phyloP scores from a whole-genome alignment of 1,140 invertebrate genomes.

The Pseudomyrmex gracilis region DNA sequence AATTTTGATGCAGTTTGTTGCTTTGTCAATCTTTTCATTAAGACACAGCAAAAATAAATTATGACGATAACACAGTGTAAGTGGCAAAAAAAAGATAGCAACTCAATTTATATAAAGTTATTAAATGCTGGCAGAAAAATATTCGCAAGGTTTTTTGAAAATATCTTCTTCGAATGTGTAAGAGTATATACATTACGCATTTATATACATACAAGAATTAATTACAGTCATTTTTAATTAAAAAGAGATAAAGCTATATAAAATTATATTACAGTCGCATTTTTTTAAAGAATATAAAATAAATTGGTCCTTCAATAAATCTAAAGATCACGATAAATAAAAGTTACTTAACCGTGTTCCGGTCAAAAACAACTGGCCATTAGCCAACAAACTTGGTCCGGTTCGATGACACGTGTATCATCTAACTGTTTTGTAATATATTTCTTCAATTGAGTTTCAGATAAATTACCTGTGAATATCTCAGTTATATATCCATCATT shows the following conservation, averaged over 20 bases:
- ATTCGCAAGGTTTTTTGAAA: slow-evolving; percentile 53
- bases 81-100: neutral
- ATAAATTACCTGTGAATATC: neutral
- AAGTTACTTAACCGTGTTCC: slow-evolving; percentile 5
- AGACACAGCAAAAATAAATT: neutral
- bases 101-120: slow-evolving; percentile 36
- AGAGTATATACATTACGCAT: slow-evolving; percentile 52
- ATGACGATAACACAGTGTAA: neutral
- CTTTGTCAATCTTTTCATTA: neutral
- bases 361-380: neutral
- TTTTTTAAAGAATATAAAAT: slow-evolving; percentile 43
- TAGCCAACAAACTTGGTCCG: slow-evolving; percentile 23
- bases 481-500: neutral
- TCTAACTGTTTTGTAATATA: slow-evolving; percentile 17
- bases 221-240: slow-evolving; percentile 30
- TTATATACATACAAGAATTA: slow-evolving; percentile 20
- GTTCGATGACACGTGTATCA: neutral
- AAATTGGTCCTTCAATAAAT: slow-evolving; percentile 39
- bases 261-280: slow-evolving; percentile 49
- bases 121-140: neutral
- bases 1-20: neutral
- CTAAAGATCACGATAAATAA: neutral
- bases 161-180: slow-evolving; percentile 31
- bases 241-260: slow-evolving; percentile 35
- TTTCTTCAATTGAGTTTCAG: slow-evolving; percentile 9